Evolutionary conservation across 2,888 invertebrate genomes (phyloP), one percentile per base, ranked within the genome.

Genomic region (Strigamia crassipes): DNA sequence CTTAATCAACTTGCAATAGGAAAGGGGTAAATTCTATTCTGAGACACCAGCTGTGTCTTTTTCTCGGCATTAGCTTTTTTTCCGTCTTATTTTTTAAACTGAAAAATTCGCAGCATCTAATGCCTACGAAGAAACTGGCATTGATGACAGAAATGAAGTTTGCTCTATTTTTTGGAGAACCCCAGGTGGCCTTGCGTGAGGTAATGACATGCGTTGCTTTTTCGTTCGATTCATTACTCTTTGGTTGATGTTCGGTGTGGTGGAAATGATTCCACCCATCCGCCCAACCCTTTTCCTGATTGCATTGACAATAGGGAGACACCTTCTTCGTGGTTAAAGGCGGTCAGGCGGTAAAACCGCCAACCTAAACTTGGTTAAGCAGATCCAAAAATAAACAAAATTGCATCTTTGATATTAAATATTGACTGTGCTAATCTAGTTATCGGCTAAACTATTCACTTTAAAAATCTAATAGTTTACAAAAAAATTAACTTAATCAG

Each of bases 221-320:
- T 73, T 73, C 73, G 27, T 73, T 73, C 73, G 73, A 73, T 73
- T 73, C 73, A 73, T 73, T 73, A 73, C 73, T 73, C 73, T 73
- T 73, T 73, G 73, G 73, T 73, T 73, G 73, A 73, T 27, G 73
- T n/a, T 73, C 73, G 73, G 27, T 73, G 73, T 73, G 73, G 73
- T 73, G 73, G 73, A 73, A 73, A 73, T 73, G 73, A 73, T 73
- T 73, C 73, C 73, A 73, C 73, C 73, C 73, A 73, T 73, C 73
- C 73, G 73, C 73, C 73, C 73, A 73, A 73, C 73, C 73, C 73
- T 73, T 73, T 73, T 73, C 73, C 73, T 73, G 73, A 73, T 73
- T 73, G 73, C 73, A 27, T 73, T 73, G 73, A 73, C 73, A 73
- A 73, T 31, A 31, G 31, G 31, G 73, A 73, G 73, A 73, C 73